Base-by-base conservation (phyloP, 2,797 vertebrate species). In the Sebastes dallii region DNA sequence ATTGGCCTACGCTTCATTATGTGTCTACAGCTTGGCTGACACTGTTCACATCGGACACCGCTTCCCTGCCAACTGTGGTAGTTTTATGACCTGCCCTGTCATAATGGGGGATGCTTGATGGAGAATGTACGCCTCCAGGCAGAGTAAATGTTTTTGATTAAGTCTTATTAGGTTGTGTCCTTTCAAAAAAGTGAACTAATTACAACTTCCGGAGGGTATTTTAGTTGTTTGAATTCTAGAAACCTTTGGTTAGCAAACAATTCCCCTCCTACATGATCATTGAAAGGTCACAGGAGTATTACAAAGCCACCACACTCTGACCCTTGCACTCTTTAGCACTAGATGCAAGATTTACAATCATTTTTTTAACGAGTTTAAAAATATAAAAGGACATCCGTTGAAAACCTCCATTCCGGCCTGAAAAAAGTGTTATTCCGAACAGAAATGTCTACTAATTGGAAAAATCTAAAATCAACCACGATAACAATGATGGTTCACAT, bases 51-150 rank as follows among this genome's bases (percentile, higher is more conserved):
- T 59, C 75, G 25, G 66, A 72, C 68, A 4, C 24, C 4, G 18
- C 32, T 27, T 54, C 30, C 52, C 56, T 69, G 65, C 56, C 69
- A 84, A 36, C 50, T 18, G 29, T 7, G 14, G 25, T 14, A 65
- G 50, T 79, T 86, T 86, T 20, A 82, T 82, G 72, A 81, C 61
- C 66, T 29, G 59, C 6, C 54, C 42, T 60, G 73, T 29, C 69
- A 58, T 34, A 64, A 54, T 8, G 4, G 64, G 64, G 39, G 67
- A 69, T 32, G 65, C 25, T 58, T 69, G 65, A 71, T 55, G 56
- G 55, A 66, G 60, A 60, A 42, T 32, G 32, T 75, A 78, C 3
- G 2, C 59, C 11, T 79, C 64, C 55, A 80, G 71, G 69, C 55
- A 27, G 60, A 64, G 52, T 24, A 24, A 39, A 82, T 71, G 69